Evolutionary conservation across 2,888 invertebrate species (phyloP).

Genomic region (Tigriopus californicus): DNA sequence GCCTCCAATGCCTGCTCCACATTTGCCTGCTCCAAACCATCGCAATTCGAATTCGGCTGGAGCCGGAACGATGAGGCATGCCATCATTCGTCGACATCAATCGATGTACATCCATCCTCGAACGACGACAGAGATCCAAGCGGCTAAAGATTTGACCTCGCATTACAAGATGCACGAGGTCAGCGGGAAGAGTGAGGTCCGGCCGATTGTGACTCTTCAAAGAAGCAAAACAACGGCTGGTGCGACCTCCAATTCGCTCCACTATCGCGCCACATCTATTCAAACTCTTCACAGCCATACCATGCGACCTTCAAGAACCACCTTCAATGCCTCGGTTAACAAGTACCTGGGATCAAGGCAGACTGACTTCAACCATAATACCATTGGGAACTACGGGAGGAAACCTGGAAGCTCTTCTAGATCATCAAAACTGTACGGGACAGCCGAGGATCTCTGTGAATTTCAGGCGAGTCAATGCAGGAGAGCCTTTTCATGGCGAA

Average conservation of each 20-base stretch:
- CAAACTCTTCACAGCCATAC: no score
- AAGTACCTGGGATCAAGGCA: no score
- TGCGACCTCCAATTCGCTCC: background rate
- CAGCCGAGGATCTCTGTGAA: background rate
- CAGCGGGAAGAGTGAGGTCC: background rate
- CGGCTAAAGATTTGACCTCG: background rate
- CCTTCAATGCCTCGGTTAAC: no score
- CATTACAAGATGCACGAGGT: slow-evolving; percentile 1
- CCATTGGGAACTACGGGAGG: no score
- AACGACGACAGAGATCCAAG: background rate
- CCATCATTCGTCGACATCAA: slow-evolving; percentile 13
- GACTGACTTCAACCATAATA: no score
- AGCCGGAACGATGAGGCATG: background rate
- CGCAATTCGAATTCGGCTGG: no score
- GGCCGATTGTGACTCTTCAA: slow-evolving; percentile 11
- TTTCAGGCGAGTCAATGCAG: background rate
- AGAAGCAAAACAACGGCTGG: slow-evolving; percentile 9
- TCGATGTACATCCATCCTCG: slow-evolving; percentile 13
- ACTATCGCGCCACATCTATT: no score
- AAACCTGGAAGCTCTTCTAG: no score
- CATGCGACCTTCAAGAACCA: no score
- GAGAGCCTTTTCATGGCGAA: background rate
- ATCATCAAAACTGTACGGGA: no score
- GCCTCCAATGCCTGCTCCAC: no score
- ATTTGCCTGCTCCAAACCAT: no score